Evolutionary conservation across 1,140 invertebrate genomes (phyloP), one percentile per base, ranked within the genome.

Genomic region (Holcopasites calliopsidis): DNA sequence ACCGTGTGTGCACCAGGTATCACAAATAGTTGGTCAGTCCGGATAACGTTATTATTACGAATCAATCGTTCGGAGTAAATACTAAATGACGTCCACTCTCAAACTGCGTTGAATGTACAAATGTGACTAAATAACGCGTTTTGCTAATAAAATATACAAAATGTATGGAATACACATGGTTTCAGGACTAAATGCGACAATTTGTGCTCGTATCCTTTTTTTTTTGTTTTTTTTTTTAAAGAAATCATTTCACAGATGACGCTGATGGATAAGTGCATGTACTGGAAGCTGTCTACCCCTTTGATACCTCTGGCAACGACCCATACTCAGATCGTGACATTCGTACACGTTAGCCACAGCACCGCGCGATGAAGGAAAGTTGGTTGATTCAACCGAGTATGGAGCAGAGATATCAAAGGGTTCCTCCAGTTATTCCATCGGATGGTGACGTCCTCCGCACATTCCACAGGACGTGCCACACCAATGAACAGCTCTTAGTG

Each of bases 381-480:
- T 79, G 16, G 52, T 49, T 40, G 82, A 78, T 62, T 85, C 85
- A 42, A 88, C 81, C 8, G 85, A 88, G 62, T 89, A 88, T 84
- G 86, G 80, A 79, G 78, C 88, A 89, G 90, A 90, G 88, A 89
- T 86, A 91, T 84, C 89, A 92, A 91, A 90, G 90, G 90, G 88
- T 79, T 80, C 86, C 84, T 89, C 86, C 87, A 88, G 89, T 90
- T 93, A 92, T 89, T 92, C 92, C 84, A 90, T 89, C 70, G 96
- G 95, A 85, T 95, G 94, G 91, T 98, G 97, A 75, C 94, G 93
- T 1, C 96, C 96, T n/a, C 97, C 97, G 80, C 96, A 97, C 33
- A 97, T 88, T 26, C 95, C 95, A 85, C 96, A 96, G 7, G 93
- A 92, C 68, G 96, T 93, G 54, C 96, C 96, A 82, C 96, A 96